These are phyloP conservation scores for Cyanocitta stelleri DNA, from an alignment of 2,113 vertebrate genomes.

Conservation along the genomic window DNA sequence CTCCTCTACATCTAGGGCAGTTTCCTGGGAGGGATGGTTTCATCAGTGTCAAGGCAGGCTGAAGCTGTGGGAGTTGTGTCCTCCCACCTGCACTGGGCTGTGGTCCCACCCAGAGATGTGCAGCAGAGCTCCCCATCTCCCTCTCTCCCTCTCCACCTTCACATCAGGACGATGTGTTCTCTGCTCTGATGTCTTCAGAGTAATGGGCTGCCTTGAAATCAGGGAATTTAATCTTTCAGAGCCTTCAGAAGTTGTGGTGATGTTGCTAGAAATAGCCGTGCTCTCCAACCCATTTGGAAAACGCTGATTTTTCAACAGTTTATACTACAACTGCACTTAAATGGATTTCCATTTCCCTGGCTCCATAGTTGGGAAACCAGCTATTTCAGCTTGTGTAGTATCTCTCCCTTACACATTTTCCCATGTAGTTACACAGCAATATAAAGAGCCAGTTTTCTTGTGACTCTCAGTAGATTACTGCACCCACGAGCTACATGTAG, in stretches of 20 bases:
- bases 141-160: neutral
- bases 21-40: neutral
- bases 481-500: neutral
- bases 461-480: neutral
- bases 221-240: neutral
- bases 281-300: neutral
- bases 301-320: neutral
- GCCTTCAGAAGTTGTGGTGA: neutral
- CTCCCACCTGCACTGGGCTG: neutral
- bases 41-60: neutral
- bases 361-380: neutral
- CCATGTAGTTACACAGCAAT: neutral
- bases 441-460: neutral
- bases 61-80: neutral
- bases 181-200: neutral
- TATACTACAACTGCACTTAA: neutral
- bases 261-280: neutral
- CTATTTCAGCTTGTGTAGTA: neutral
- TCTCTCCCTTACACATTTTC: neutral
- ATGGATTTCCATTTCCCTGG: neutral
- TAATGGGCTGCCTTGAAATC: neutral
- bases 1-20: neutral
- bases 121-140: neutral
- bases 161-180: fast-evolving
- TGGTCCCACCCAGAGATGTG: neutral